A percentile compares a stretch with the other conserved stretches of the same genome.
These are phyloP conservation scores for Agonopterix arenella DNA, from an alignment of 2,888 invertebrate species.

Conservation along the genomic window DNA sequence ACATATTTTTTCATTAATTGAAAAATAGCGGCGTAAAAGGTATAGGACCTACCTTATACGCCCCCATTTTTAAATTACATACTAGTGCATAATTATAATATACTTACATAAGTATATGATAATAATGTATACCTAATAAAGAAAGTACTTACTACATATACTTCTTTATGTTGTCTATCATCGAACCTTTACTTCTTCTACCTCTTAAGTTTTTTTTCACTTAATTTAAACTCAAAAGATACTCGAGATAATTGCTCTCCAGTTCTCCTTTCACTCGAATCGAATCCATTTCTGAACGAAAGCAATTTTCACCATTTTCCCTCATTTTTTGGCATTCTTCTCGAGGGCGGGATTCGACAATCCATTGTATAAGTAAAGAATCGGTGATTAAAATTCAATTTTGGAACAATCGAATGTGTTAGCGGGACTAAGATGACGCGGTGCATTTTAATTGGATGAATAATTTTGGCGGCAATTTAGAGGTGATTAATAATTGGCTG, in stretches of 20 bases:
- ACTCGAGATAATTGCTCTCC: constrained; percentile 73
- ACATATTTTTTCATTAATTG: too few relatives aligned
- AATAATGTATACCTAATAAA: too few relatives aligned
- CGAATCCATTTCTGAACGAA: constrained; percentile 58
- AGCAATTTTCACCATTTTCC: constrained; percentile 67
- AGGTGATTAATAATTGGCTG: constrained; percentile 11
- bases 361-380: constrained; percentile 64
- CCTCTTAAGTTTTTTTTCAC: constrained; percentile 60
- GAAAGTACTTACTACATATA: too few relatives aligned
- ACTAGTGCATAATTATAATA: too few relatives aligned
- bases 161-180: too few relatives aligned
- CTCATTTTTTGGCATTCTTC: constrained; percentile 68
- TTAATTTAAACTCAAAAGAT: constrained; percentile 77
- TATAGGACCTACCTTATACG: too few relatives aligned
- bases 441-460: constrained; percentile 73
- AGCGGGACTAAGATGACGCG: constrained; percentile 52
- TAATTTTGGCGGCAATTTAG: constrained; percentile 38
- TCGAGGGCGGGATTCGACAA: constrained; percentile 25
- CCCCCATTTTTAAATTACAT: too few relatives aligned
- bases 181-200: too few relatives aligned
- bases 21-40: too few relatives aligned
- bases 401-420: constrained; percentile 69
- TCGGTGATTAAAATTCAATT: constrained; percentile 77
- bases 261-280: constrained; percentile 52
- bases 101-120: too few relatives aligned